Conservation (phyloP, 2,888 invertebrate species). For the Lottia scabra region DNA sequence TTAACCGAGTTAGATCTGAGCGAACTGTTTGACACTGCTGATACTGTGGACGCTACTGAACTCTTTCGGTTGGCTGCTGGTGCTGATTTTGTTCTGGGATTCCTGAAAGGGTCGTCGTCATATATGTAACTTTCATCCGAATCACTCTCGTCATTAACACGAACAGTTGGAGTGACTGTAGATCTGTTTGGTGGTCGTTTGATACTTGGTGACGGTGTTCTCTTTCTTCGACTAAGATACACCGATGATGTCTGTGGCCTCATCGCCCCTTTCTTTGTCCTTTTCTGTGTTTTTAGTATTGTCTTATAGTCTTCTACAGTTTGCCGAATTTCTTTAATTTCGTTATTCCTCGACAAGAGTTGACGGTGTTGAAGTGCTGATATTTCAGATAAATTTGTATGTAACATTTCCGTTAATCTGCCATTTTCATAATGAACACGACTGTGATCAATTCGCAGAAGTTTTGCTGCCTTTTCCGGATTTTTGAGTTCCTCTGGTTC, state of each 20-base stretch:
- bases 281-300: background rate
- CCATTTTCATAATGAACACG: background rate
- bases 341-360: background rate
- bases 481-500: background rate
- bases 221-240: no score
- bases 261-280: background rate
- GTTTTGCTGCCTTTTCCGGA: background rate
- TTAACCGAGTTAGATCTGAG: no score
- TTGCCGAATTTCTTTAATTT: background rate
- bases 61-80: background rate
- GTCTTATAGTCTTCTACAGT: background rate
- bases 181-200: no score
- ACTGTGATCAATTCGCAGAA: background rate
- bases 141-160: background rate
- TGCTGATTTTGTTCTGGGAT: background rate
- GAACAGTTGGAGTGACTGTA: no score
- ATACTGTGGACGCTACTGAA: no score
- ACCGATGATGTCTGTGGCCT: background rate
- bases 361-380: background rate
- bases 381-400: background rate
- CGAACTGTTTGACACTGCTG: no score
- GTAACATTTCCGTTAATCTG: background rate
- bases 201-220: no score
- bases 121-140: background rate
- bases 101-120: background rate